These are phyloP conservation scores for Crioceris asparagi DNA, from an alignment of 2,888 invertebrate species.

Conservation along the genomic window DNA sequence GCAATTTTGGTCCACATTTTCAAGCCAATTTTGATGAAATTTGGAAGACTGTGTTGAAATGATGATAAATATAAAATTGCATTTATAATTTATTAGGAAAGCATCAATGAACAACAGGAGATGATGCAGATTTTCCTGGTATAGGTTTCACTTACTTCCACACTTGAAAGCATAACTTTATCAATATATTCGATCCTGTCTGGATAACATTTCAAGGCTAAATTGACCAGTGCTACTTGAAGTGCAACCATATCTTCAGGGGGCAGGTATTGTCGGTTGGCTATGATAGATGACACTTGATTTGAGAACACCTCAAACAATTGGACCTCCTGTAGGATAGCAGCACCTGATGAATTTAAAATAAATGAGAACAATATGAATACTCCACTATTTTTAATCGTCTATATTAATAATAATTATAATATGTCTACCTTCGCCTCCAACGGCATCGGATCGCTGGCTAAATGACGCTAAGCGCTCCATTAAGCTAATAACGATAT, in stretches of 20 bases:
- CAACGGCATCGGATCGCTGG: slow-evolving; percentile 57
- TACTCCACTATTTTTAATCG: background rate
- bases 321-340: slow-evolving; percentile 60
- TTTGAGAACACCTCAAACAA: slow-evolving; percentile 97
- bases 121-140: too few relatives aligned
- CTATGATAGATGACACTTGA: slow-evolving; percentile 89
- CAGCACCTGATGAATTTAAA: slow-evolving; percentile 17
- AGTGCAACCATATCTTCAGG: slow-evolving; percentile 91
- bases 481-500: slow-evolving; percentile 93
- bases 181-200: slow-evolving; percentile 91
- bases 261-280: slow-evolving; percentile 90
- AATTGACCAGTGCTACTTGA: slow-evolving; percentile 86
- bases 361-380: background rate
- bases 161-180: slow-evolving; percentile 84
- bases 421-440: slow-evolving; percentile 26
- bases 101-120: too few relatives aligned
- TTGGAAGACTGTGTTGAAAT: too few relatives aligned
- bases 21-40: too few relatives aligned
- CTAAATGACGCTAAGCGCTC: slow-evolving; percentile 80
- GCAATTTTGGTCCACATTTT: too few relatives aligned
- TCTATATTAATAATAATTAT: too few relatives aligned
- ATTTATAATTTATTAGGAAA: too few relatives aligned
- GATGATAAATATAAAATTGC: too few relatives aligned
- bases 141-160: slow-evolving; percentile 36
- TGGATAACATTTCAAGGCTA: slow-evolving; percentile 95